phyloP scores from a whole-genome alignment of 2,113 vertebrate species.

The Centropus bengalensis region DNA sequence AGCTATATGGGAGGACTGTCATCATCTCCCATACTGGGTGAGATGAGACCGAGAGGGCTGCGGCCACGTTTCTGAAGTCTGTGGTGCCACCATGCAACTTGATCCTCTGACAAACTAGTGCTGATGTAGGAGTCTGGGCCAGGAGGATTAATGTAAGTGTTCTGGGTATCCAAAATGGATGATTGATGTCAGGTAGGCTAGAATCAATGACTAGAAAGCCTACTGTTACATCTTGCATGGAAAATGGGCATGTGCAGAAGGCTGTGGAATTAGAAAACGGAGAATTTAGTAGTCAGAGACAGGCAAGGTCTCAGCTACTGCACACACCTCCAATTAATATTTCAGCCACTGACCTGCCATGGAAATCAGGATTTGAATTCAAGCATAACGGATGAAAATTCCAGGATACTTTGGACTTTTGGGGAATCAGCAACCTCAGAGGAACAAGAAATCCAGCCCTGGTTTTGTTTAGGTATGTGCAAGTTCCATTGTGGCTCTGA shows the following conservation, averaged over 20 bases:
- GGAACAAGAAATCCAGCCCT: background rate
- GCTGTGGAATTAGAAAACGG: background rate
- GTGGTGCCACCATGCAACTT: background rate
- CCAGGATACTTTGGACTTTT: background rate
- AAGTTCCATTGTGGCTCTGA: background rate
- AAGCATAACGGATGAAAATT: background rate
- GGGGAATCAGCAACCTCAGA: background rate
- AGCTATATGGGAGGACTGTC: background rate
- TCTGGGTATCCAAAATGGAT: background rate
- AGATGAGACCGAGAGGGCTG: background rate
- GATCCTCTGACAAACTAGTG: background rate
- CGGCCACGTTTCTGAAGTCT: background rate
- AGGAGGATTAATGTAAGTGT: background rate
- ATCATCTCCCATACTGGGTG: rapidly evolving
- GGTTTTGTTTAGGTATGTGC: background rate
- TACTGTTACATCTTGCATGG: background rate
- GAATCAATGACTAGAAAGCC: background rate
- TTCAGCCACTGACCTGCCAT: background rate
- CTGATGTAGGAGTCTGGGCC: background rate
- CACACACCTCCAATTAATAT: background rate
- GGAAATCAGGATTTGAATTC: background rate
- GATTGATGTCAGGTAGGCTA: background rate
- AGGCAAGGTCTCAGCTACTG: background rate
- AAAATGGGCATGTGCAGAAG: background rate
- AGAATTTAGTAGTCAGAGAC: background rate